A percentile compares a stretch with the other conserved stretches of the same genome.
These are phyloP conservation scores for Nothobranchius furzeri DNA, from an alignment of 2,113 vertebrate species.

Conservation along the genomic window DNA sequence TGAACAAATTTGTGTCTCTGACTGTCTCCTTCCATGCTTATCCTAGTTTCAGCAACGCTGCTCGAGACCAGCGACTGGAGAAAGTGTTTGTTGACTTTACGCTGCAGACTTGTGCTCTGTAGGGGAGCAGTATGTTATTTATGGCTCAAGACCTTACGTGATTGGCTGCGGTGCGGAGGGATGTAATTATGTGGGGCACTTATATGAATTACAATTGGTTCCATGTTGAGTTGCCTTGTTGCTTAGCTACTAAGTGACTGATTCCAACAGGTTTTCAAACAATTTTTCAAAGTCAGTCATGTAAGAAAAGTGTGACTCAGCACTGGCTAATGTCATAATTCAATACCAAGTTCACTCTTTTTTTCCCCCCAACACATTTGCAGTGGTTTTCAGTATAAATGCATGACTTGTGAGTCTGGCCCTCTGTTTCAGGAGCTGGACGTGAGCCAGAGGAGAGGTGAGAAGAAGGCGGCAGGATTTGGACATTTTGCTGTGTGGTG, in stretches of 20 bases:
- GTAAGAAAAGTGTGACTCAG: background rate
- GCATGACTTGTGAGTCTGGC: too few relatives aligned
- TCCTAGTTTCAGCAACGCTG: constrained; percentile 40
- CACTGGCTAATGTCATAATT: background rate
- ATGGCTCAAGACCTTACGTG: constrained; percentile 64
- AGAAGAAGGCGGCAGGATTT: too few relatives aligned
- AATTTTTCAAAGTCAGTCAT: background rate
- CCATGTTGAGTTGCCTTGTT: constrained; percentile 71
- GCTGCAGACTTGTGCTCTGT: constrained; percentile 66
- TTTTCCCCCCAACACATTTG: too few relatives aligned
- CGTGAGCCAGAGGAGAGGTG: too few relatives aligned
- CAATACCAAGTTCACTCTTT: too few relatives aligned
- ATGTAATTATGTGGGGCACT: constrained; percentile 76
- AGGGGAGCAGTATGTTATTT: constrained; percentile 75
- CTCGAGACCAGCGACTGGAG: constrained; percentile 57
- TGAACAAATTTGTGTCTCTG: constrained; percentile 24
- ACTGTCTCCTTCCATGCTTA: constrained; percentile 39
- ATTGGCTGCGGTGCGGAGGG: constrained; percentile 66
- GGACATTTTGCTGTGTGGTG: too few relatives aligned
- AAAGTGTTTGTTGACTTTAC: constrained; percentile 79
- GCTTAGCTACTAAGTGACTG: constrained; percentile 68
- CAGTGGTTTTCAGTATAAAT: too few relatives aligned
- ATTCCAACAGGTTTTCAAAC: constrained; percentile 18
- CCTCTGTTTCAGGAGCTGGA: too few relatives aligned
- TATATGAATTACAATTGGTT: constrained; percentile 65